Base-by-base conservation (phyloP, 2,113 vertebrate species). In the Ictalurus punctatus region DNA sequence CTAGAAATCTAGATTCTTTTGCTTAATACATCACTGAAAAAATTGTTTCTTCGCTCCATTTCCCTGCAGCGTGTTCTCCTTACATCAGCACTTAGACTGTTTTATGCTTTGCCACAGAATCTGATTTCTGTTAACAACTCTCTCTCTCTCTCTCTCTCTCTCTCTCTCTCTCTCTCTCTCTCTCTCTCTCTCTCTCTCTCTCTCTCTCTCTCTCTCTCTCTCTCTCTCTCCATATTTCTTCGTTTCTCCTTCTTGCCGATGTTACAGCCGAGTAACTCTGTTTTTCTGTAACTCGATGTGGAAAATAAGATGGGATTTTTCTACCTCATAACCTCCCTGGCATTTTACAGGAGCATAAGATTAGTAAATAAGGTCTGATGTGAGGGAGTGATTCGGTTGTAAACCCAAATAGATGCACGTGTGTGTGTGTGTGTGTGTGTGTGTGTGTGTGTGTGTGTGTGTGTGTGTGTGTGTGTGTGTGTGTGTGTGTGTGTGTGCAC, bases 51-150 rank as follows among this genome's bases (percentile, higher is more conserved):
- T 48, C 27, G 21, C 58, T 67, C 40, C 30, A 65, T 79, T 85
- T 85, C 52, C 71, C 83, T 40, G 56, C 73, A 56, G 44, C 40
- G n/a, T 27, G 12, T 78, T 79, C 73, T 65, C 83, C 73, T 84
- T 84, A 67, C 71, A 84, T 89, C 82, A 85, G 87, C 83, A 76
- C 58, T 81, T 82, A 73, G 84, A n/a, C 52, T 84, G 89, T 61
- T 79, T 84, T 52, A 88, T 8, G 69, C 69, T 48, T 82, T 78
- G 40, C 37, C 58, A 25, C 83, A 54, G 19, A 89, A 56, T 54
- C 40, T 79, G 83, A 78, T 89, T 85, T 84, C 87, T 78, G 78
- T 87, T 81, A 87, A 87, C 86, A 80, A 69, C 54, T 61, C 65
- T 73, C 17, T 59, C 37, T 16, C 37, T 67, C 25, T 27, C 61